These are phyloP conservation scores for Pardalotus punctatus DNA, from an alignment of 2,113 vertebrate species.

Conservation along the genomic window DNA sequence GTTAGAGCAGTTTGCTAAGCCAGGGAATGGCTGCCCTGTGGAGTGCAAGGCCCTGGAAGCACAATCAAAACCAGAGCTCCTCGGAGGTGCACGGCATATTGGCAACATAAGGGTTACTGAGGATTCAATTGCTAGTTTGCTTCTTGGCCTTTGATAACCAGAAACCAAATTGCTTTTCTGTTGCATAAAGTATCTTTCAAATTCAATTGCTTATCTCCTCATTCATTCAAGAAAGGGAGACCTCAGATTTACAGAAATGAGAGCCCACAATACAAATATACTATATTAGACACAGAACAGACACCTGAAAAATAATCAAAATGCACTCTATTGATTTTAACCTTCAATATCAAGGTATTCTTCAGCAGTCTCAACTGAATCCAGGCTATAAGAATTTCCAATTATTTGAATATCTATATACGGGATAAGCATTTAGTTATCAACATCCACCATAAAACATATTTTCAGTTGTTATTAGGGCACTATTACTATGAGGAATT, in stretches of 20 bases:
- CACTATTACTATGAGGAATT: slow-evolving; percentile 59
- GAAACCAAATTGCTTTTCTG: slow-evolving; percentile 81
- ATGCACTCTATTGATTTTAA: slow-evolving; percentile 75
- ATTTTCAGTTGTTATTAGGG: slow-evolving; percentile 71
- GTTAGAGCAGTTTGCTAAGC: neutral
- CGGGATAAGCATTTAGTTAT: slow-evolving; percentile 75
- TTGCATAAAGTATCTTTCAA: slow-evolving; percentile 81
- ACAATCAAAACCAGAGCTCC: neutral
- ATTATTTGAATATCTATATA: slow-evolving; percentile 74
- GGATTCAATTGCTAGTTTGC: slow-evolving; percentile 68
- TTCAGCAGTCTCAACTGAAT: slow-evolving; percentile 61
- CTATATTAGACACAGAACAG: slow-evolving; percentile 70
- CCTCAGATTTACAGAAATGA: slow-evolving; percentile 71
- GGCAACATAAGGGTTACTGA: slow-evolving; percentile 53
- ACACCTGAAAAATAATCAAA: slow-evolving; percentile 75
- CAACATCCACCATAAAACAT: slow-evolving; percentile 68
- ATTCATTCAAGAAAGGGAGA: slow-evolving; percentile 75
- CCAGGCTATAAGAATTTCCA: slow-evolving; percentile 72
- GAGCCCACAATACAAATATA: slow-evolving; percentile 71
- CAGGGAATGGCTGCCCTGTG: fast-evolving
- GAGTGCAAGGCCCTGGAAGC: fast-evolving
- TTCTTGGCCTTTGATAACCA: slow-evolving; percentile 76
- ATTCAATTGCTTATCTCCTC: slow-evolving; percentile 81
- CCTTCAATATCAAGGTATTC: slow-evolving; percentile 70
- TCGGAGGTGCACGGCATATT: neutral